Evolutionary conservation across 2,888 invertebrate genomes (phyloP), one percentile per base, ranked within the genome.

Genomic region (Drosophila cognata): DNA sequence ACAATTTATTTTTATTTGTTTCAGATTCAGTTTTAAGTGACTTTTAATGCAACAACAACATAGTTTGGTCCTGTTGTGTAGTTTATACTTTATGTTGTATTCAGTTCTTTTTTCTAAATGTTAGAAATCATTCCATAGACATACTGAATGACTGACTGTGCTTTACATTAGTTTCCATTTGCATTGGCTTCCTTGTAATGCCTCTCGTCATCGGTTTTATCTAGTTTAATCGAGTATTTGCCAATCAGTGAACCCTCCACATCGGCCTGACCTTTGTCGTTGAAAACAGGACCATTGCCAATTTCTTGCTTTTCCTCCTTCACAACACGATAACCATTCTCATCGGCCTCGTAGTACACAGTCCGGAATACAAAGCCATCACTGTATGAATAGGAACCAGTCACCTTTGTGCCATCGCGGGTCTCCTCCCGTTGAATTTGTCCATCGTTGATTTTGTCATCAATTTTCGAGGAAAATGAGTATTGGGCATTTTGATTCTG

Each of bases 291-390:
- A 16, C 94, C 94, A 68, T 93, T 91, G 28, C 94, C 94, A 74
- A 94, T 94, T 16, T 94, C 93, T 83, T 94, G 91, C 52, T 91
- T 92, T 4, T 92, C 92, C 71, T 94, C 94, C 76, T 94, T 94
- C n/a, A 94, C 91, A 21, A 95, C 94, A 81, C 95, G 92, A 91
- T 95, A 95, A 65, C 95, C 95, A 71, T 94, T 94, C 82, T 95
- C 94, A 90, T 95, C 95, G 81, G 95, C 95, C 63, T 93, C 94
- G 84, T 95, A 95, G 72, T 94, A 92, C 0, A 95, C 94, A 0
- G 94, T 94, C 29, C 94, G 94, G 81, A 92, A 93, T 79, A 94
- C 94, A 81, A 92, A 95, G 1, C 95, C 95, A 91, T 95, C 95
- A 74, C 94, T 94, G 92, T 95, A 95, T 7, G 94, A 94, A 88